Percentiles rank a stretch among this genome's conserved stretches.
Evolutionary conservation across 2,113 vertebrate genomes (phyloP).

Genomic region (Thymallus thymallus): DNA sequence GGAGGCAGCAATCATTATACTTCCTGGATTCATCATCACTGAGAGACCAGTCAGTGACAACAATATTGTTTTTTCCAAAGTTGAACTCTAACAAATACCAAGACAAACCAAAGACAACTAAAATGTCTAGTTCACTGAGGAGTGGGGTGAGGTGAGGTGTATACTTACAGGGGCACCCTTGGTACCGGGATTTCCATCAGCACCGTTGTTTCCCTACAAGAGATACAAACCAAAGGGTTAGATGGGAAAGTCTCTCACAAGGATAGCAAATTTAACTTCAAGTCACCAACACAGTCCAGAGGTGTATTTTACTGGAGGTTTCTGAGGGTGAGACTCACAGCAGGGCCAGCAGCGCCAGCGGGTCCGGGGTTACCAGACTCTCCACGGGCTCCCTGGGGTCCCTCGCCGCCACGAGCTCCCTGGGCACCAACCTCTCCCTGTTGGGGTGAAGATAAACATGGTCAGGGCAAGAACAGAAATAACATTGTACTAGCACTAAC

Average conservation of each 20-base stretch:
- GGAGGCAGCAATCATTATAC: conserved; percentile 52
- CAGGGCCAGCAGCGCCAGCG: conserved; percentile 87
- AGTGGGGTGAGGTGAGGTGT: not conserved
- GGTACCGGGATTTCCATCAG: conserved; percentile 87
- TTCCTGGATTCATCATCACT: not conserved
- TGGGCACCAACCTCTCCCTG: conserved; percentile 93
- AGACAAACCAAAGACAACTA: too few species aligned
- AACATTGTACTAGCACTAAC: too few species aligned
- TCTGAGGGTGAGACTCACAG: conserved; percentile 76
- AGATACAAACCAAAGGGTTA: conserved; percentile 5
- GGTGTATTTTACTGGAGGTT: not conserved
- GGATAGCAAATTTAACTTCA: not conserved
- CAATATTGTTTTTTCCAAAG: not conserved
- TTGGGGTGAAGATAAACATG: conserved; percentile 30
- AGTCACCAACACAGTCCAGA: not conserved
- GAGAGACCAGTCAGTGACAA: not conserved
- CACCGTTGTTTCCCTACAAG: conserved; percentile 86
- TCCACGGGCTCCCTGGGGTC: conserved; percentile 88
- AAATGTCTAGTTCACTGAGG: not conserved
- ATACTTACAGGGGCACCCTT: conserved; percentile 91
- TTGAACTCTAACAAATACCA: not conserved
- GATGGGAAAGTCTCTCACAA: not conserved
- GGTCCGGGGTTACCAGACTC: conserved; percentile 92
- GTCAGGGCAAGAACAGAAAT: not conserved
- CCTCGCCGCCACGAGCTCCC: conserved; percentile 88